These are phyloP conservation scores for Sitobion miscanthi DNA, from an alignment of 1,140 invertebrate species.

Conservation along the genomic window DNA sequence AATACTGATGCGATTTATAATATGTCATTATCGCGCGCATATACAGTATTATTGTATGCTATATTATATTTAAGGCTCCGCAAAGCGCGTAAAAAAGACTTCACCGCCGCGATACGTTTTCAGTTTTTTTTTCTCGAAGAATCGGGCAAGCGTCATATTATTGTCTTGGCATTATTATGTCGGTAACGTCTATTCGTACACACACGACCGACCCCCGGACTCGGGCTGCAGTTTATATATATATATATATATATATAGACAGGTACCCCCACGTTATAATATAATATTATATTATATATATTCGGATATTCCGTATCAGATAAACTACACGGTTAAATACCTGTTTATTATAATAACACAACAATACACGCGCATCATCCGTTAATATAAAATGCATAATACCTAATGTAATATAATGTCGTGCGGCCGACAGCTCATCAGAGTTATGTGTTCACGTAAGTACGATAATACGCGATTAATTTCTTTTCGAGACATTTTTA, in stretches of 20 bases:
- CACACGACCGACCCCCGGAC: too few relatives aligned
- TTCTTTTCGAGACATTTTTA: not conserved
- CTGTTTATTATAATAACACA: not conserved
- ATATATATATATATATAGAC: too few relatives aligned
- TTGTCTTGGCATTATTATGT: not conserved
- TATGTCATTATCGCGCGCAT: not conserved
- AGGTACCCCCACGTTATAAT: too few relatives aligned
- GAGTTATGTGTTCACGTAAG: too few relatives aligned
- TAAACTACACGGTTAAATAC: not conserved
- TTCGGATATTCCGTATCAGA: not conserved
- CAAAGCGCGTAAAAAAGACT: not conserved
- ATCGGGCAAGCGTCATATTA: not conserved
- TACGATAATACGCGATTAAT: not conserved
- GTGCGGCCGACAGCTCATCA: too few relatives aligned
- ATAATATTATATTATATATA: too few relatives aligned
- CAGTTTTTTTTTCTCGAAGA: not conserved
- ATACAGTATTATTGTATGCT: not conserved
- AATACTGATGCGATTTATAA: constrained; percentile 23
- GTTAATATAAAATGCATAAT: not conserved
- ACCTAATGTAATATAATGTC: too few relatives aligned
- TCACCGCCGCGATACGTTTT: not conserved
- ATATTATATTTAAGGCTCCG: too few relatives aligned
- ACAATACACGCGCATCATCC: not conserved
- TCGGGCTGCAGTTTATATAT: too few relatives aligned
- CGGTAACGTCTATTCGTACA: too few relatives aligned